Evolutionary conservation across 2,113 vertebrate species (phyloP).

Genomic region (Muntiacus reevesi): DNA sequence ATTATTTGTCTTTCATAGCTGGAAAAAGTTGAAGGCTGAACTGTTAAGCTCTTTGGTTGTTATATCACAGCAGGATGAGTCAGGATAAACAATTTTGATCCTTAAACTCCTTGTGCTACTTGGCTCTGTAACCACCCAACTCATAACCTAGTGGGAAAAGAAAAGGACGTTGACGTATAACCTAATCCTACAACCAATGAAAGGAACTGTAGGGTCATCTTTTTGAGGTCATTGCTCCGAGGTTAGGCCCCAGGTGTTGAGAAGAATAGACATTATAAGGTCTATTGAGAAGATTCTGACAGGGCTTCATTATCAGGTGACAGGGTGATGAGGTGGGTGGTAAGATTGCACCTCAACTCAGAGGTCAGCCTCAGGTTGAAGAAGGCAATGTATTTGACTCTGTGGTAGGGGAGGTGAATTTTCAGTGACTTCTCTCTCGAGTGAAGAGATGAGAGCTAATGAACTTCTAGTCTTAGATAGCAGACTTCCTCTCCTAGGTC

Average conservation of each 20-base stretch:
- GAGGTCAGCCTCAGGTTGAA: conserved; percentile 35
- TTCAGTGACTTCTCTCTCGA: background rate
- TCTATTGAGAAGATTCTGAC: conserved; percentile 31
- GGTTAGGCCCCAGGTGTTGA: conserved; percentile 34
- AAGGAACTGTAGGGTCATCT: background rate
- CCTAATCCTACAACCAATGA: conserved; percentile 48
- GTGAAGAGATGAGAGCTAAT: background rate
- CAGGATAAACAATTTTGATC: conserved; percentile 18
- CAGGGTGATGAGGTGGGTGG: conserved; percentile 15
- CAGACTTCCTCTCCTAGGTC: background rate
- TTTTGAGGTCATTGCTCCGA: conserved; percentile 33
- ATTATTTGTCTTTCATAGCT: conserved; percentile 29
- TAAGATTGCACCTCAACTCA: background rate
- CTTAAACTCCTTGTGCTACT: background rate
- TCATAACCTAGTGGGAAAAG: conserved; percentile 11
- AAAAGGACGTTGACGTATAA: conserved; percentile 40
- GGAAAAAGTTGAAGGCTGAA: background rate
- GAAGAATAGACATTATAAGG: conserved; percentile 12
- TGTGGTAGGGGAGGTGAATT: background rate
- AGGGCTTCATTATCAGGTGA: conserved; percentile 6
- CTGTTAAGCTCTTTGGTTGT: background rate
- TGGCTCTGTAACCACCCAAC: conserved; percentile 1
- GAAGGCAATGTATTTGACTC: background rate
- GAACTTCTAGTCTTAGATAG: background rate
- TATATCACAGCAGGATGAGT: background rate